phyloP scores from a whole-genome alignment of 2,888 invertebrate species.

The Branchellion lobata region DNA sequence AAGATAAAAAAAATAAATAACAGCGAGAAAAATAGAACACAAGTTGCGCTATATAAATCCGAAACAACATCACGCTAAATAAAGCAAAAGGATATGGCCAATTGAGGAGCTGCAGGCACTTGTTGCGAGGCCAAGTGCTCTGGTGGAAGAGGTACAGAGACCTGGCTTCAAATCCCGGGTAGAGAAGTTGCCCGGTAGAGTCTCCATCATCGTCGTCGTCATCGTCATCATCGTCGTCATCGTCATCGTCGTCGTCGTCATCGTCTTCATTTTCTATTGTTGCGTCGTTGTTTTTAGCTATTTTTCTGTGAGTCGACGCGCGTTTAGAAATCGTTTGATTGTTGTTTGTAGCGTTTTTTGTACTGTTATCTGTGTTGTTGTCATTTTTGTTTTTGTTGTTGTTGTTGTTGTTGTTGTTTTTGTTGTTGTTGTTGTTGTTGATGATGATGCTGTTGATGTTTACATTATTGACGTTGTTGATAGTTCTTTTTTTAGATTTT shows the following conservation, averaged over 20 bases:
- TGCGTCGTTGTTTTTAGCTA: too few species aligned
- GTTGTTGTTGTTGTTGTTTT: too few species aligned
- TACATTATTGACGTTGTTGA: too few species aligned
- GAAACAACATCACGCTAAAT: not conserved
- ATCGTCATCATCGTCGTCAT: conserved; percentile 28
- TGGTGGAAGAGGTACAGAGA: conserved; percentile 36
- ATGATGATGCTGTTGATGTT: too few species aligned
- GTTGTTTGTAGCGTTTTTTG: too few species aligned
- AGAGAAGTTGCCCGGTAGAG: not conserved
- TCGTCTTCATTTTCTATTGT: conserved; percentile 2
- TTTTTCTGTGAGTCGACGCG: too few species aligned
- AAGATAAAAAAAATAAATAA: not conserved
- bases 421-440: too few species aligned
- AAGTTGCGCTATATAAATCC: not conserved
- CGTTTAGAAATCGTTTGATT: too few species aligned
- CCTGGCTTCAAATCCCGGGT: conserved; percentile 39
- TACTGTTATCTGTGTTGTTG: too few species aligned
- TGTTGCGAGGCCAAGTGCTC: conserved; percentile 32
- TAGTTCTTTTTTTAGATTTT: too few species aligned
- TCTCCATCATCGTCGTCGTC: conserved; percentile 20
- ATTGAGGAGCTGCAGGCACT: conserved; percentile 33
- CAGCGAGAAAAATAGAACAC: not conserved
- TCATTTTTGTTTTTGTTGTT: too few species aligned
- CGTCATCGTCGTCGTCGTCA: conserved; percentile 37
- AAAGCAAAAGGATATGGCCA: conserved; percentile 46